Base-by-base conservation (phyloP, 2,113 vertebrate genomes). In the Shinisaurus crocodilurus region DNA sequence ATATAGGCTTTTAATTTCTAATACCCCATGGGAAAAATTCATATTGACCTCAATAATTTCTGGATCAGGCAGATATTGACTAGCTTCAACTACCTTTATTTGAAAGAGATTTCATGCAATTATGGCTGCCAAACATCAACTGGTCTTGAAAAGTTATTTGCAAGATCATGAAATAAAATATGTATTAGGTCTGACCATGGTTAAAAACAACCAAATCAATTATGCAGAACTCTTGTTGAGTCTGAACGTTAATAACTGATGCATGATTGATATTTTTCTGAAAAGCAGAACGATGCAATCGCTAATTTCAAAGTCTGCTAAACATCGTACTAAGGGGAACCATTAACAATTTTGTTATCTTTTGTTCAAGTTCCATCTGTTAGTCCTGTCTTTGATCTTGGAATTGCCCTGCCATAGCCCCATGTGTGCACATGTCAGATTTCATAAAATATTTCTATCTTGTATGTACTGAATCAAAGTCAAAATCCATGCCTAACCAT, bases 151-250 rank as follows among this genome's bases (percentile, higher is more conserved):
- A 89, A 86, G 5, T 50, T 91, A 67, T 6, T 65, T 86, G 77
- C 10, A 82, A 60, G 82, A 60, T 2, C 5, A 89, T 89, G 29
- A 63, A 8, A 20, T 90, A 77, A 89, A 89, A 87, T 69, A 32
- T 29, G 0, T 87, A 1, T 90, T 48, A 70, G 82, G 81, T 65
- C 23, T 48, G 80, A 87, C 34, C 1, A 63, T 34, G 6, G 5
- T 83, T 32, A 50, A 60, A 91, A 91, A 60, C 82, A 80, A 89
- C 81, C 84, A 83, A 9, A 83, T 74, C 37, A 1, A 75, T 77
- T 57, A 74, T 87, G 72, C 50, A 82, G 54, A 75, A 87, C 12
- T 10, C 91, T 89, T 82, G 32, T 20, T 83, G 76, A 29, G 13
- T 60, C 32, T 83, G 65, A 87, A 48, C 48, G 87, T 75, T 48